Base-by-base conservation (phyloP, 2,888 invertebrate species). In the Actias luna region DNA sequence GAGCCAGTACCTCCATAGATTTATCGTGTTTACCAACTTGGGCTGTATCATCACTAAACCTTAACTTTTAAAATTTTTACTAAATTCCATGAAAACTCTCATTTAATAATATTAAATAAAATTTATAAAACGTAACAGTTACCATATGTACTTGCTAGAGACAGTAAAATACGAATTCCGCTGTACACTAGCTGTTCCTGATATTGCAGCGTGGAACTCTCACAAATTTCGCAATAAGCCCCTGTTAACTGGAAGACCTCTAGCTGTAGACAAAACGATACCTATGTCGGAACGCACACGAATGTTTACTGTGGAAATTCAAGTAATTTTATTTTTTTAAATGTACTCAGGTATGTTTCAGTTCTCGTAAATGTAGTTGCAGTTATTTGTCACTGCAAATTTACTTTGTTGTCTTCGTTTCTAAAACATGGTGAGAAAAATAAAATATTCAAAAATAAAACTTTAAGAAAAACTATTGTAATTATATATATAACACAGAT, bases 111-210 rank as follows among this genome's bases (percentile, higher is more conserved):
- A 18, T 18, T 7, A 2, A 50, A 50, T 50, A 22, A 8, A 10
- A 50, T 50, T 22, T 50, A 2, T 7, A 50, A 50, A 22, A 7
- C 10, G 25, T 25, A 50, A 50, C 46, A 50, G 10, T 50, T 50
- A 25, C 10, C 8, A 25, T 25, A 22, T 25, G 25, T 25, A 22
- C 7, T 10, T 46, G 10, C 22, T 46, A 46, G 46, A 46, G 18
- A 46, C 22, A 1, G 46, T 46, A 76, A 77, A 73, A 72, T 72
- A 75, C 68, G 75, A 74, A 79, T 80, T 76, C 74, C 71, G 67
- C 57, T 67, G 67, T 71, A 70, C 36, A 63, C 59, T 72, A 65
- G 68, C 70, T 70, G 64, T 65, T 61, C 65, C 60, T 70, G 70
- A 67, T 72, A 69, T 71, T 70, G 62, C 71, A 70, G 70, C 63